Base-by-base conservation (phyloP, 2,113 vertebrate genomes). In the Lophura nycthemera region DNA sequence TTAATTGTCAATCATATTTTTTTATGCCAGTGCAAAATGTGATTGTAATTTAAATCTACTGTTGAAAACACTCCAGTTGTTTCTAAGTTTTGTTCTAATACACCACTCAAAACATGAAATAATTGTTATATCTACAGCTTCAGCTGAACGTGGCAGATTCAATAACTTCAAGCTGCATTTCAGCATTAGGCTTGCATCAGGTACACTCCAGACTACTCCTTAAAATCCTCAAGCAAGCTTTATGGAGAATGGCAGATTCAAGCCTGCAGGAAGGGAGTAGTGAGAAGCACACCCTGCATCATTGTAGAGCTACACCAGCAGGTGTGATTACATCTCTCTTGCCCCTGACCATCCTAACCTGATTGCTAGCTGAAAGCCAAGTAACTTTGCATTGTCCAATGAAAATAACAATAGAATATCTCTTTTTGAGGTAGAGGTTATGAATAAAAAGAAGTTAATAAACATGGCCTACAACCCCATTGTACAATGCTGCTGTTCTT, bases 361-460 rank as follows among this genome's bases (percentile, higher is more conserved):
- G 8, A 13, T 77, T 30, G 18, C 8, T 30, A 47, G 45, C 42
- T 70, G n/a, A 43, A 20, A 4, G 32, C 42, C 43, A 77, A 10
- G 19, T 24, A 32, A 50, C 14, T 65, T 52, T 14, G 24, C 7
- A 79, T 3, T 54, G 14, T 13, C 21, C 15, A 15, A 12, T 5
- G 1, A 3, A 1, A 7, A 14, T 2, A 32, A 50, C 13, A 71
- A 57, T 52, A 54, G 18, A 13, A 63, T 2, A 38, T 8, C 6
- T 52, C 22, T 3, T 7, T 43, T 32, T 7, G 24, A 29, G 7
- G 25, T 10, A 64, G 40, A 36, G 11, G 30, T 52, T 29, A 40
- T 20, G 36, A 50, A 8, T 11, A 40, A 27, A 54, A 22, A 6
- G 34, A 30, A 22, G 54, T 21, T 24, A 25, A 11, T 32, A 67